Base-by-base conservation (phyloP, 2,888 invertebrate genomes). In the Schizotus pectinicornis region DNA sequence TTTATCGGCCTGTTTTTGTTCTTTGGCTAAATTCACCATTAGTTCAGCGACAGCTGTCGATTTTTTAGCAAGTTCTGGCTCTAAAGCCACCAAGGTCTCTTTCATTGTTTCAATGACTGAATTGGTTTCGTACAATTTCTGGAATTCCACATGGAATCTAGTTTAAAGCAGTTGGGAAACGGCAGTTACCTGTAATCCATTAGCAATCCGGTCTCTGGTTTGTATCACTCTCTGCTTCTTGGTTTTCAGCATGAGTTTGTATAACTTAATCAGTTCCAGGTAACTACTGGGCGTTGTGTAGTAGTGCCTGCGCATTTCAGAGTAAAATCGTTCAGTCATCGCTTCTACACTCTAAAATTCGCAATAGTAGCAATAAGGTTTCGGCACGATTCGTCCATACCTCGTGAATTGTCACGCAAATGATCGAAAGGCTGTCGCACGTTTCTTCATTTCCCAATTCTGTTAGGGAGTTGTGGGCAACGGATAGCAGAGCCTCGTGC, bases 251-350 rank as follows among this genome's bases (percentile, higher is more conserved):
- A 94, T 86, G 7, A 78, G 78, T 48, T 88, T 81, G 74, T 94
- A 95, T 0, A 94, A 81, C 72, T 91, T 94, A 31, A 95, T 82
- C 33, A 95, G 80, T 74, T 94, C 94, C 62, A 95, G 81, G 75
- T 95, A 95, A 74, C 92, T 94, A 76, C 94, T 95, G 0, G 95
- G 95, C 0, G 95, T 95, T 1, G 94, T 94, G 77, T 95, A 95
- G 80, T 92, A 95, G 71, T 90, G 87, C 0, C 95, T 83, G 63
- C 91, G 86, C 87, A 93, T 88, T 81, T 95, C 95, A 37, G 85
- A 81, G 76, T 88, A 94, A 72, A 91, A 89, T 37, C 86, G 81
- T 9, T 86, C 85, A 0, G 94, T 91, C 85, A 90, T 91, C 14
- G 83, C 77, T 73, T 91, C 91, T 0, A 94, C 94, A 65, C 91